phyloP scores from a whole-genome alignment of 1,140 invertebrate genomes.

The Pseudobourletiella spinata region DNA sequence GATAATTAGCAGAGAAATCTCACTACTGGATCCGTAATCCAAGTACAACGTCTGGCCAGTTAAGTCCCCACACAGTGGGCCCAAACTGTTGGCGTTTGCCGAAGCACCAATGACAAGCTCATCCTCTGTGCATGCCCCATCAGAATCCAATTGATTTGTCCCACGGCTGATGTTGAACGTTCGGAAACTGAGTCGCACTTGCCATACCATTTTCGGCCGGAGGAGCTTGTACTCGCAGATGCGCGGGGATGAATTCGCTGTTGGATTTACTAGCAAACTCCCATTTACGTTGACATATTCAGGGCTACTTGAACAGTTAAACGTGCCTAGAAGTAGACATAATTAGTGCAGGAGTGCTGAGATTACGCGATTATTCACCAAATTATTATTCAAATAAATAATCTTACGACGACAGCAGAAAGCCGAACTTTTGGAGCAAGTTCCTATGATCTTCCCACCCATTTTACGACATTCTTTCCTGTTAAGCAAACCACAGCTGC shows the following conservation, averaged over 20 bases:
- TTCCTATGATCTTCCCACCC: no score
- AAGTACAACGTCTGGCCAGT: constrained; percentile 27
- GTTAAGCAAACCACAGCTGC: no score
- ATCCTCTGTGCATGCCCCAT: constrained; percentile 13
- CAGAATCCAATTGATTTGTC: not conserved
- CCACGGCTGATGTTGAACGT: constrained; percentile 9
- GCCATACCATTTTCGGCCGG: constrained; percentile 13
- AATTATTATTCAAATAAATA: no score
- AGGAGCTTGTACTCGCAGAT: not conserved
- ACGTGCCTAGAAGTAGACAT: no score
- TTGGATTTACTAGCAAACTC: not conserved
- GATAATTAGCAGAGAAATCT: not conserved
- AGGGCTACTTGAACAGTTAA: not conserved
- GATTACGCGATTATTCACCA: no score
- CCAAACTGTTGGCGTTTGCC: constrained; percentile 1
- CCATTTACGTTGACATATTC: not conserved
- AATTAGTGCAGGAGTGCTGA: no score
- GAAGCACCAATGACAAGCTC: constrained; percentile 19
- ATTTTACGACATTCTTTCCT: no score
- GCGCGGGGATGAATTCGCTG: no score
- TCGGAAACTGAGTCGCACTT: constrained; percentile 16
- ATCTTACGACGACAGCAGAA: no score
- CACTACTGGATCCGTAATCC: constrained; percentile 18
- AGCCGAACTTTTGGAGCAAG: no score
- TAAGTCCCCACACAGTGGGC: constrained; percentile 23